A percentile compares a stretch with the other conserved stretches of the same genome.
Conservation (phyloP, 1,140 invertebrate genomes). For the Zaprionus taronus region DNA sequence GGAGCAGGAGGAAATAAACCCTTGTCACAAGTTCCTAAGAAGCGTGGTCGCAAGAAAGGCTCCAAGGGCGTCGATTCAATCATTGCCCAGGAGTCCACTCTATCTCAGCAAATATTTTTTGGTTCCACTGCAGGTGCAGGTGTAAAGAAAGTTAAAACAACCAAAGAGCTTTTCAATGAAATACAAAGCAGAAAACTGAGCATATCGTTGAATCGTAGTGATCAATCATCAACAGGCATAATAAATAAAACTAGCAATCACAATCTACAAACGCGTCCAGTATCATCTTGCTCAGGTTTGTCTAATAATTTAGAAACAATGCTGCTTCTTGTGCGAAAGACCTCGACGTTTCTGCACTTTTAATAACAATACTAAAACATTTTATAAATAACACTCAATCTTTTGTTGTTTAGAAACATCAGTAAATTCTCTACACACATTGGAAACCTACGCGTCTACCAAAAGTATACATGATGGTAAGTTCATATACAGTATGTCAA, state of each 20-base stretch:
- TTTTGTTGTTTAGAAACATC: constrained; percentile 60
- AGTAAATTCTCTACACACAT: constrained; percentile 60
- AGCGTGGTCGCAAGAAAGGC: constrained; percentile 89
- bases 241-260: constrained; percentile 27
- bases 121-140: constrained; percentile 85
- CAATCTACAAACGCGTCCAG: constrained; percentile 31
- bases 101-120: constrained; percentile 74
- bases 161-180: constrained; percentile 92
- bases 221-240: background rate
- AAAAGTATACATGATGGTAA: background rate
- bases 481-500: background rate
- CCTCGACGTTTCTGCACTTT: too few species aligned
- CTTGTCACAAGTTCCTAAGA: constrained; percentile 81
- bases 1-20: too few species aligned
- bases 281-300: constrained; percentile 76
- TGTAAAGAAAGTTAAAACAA: constrained; percentile 92
- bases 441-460: constrained; percentile 50
- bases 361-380: background rate
- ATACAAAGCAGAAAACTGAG: constrained; percentile 87
- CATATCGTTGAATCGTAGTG: constrained; percentile 34
- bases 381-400: background rate
- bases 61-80: constrained; percentile 86
- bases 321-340: too few species aligned
- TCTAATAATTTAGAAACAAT: too few species aligned
- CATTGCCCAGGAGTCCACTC: constrained; percentile 69